These are phyloP conservation scores for Arothron firmamentum DNA, from an alignment of 2,113 vertebrate species.

Conservation along the genomic window DNA sequence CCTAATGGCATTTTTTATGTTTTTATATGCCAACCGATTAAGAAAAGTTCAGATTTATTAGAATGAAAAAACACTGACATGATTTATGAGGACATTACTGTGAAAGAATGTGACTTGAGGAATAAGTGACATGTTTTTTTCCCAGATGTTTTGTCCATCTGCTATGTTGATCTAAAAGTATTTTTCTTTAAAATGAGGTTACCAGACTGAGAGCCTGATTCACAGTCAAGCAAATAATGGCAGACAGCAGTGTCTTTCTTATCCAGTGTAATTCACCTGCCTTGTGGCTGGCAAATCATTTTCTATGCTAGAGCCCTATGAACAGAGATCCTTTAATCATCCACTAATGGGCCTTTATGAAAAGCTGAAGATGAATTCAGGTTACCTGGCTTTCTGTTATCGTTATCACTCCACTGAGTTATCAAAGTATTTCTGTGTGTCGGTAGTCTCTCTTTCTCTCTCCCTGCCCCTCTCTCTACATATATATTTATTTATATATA, in stretches of 20 bases:
- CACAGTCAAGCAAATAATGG: conserved; percentile 59
- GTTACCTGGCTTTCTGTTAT: conserved; percentile 65
- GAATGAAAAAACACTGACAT: conserved; percentile 8
- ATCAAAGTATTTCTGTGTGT: conserved; percentile 65
- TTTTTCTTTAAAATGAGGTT: conserved; percentile 59
- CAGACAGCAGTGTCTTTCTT: conserved; percentile 61
- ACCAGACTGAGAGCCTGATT: conserved; percentile 66
- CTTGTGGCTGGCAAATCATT: conserved; percentile 61
- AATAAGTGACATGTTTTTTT: background rate
- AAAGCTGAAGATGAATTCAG: conserved; percentile 72
- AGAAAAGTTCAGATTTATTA: background rate
- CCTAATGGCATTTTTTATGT: background rate
- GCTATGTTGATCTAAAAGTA: conserved; percentile 1
- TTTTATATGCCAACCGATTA: background rate
- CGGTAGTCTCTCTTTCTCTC: conserved; percentile 24
- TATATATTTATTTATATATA: conserved; percentile 8
- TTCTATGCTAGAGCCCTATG: conserved; percentile 56
- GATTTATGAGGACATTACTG: conserved; percentile 24
- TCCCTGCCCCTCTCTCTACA: conserved; percentile 20
- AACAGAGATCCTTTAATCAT: conserved; percentile 74
- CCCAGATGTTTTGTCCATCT: background rate
- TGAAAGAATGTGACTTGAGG: background rate
- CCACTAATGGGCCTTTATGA: conserved; percentile 72
- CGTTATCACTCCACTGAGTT: conserved; percentile 60
- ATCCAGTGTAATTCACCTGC: conserved; percentile 62